Conservation (phyloP, 1,140 invertebrate genomes). For the Neelides sp. region DNA sequence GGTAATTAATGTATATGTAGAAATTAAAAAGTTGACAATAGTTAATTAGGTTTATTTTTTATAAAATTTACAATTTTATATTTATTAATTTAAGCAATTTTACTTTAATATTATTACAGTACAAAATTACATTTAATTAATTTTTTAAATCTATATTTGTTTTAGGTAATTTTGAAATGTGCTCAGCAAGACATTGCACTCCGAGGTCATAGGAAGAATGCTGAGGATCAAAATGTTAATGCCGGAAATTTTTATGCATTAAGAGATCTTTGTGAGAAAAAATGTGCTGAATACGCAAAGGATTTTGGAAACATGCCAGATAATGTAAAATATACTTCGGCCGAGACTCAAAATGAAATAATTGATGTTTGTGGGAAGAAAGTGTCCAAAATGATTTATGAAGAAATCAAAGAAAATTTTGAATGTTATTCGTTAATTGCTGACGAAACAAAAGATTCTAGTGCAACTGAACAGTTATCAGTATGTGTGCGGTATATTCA, state of each 20-base stretch:
- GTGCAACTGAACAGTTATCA: neutral
- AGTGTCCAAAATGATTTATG: neutral
- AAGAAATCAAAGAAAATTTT: neutral
- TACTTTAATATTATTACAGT: too few relatives aligned
- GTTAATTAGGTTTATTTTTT: too few relatives aligned
- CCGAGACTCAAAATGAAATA: neutral
- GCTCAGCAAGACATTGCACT: neutral
- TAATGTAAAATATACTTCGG: neutral
- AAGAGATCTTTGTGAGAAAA: neutral
- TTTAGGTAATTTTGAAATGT: neutral
- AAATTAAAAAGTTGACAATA: too few relatives aligned
- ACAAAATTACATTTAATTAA: too few relatives aligned
- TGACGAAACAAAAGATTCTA: neutral
- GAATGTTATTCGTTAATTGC: neutral
- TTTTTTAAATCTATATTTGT: too few relatives aligned
- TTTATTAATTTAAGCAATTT: too few relatives aligned
- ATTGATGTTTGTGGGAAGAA: neutral
- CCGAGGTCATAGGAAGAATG: neutral
- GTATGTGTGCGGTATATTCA: neutral
- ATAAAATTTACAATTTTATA: too few relatives aligned
- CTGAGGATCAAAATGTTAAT: neutral
- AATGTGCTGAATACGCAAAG: neutral
- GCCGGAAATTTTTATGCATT: neutral
- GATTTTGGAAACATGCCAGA: neutral
- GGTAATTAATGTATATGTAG: too few relatives aligned